Evolutionary conservation across 2,888 invertebrate species (phyloP), one percentile per base, ranked within the genome.

Genomic region (Pachydiplax longipennis): DNA sequence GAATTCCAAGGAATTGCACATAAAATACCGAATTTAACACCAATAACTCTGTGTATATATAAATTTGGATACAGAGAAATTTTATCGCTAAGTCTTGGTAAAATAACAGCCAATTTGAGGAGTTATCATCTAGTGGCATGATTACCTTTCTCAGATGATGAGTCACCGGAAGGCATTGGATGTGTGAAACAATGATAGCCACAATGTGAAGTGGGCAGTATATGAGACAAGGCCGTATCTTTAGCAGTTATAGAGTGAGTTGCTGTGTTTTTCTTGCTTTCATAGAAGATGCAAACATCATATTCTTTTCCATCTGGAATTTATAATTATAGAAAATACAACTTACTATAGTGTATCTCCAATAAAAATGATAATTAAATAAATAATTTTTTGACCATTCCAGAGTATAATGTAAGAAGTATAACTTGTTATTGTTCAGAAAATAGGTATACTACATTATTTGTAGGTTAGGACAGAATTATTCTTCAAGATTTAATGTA

Each of bases 221-320:
- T 87, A n/a, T 58, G 61, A 40, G 87, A 87, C 37, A 87, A n/a
- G 1, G 61, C 31, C 12, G 37, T 37, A 31, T 61, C 37, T n/a
- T 87, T 87, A 22, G 87, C 37, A 8, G 58, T 87, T 37, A 61
- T 61, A 22, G 61, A 15, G 61, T 87, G 58, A 37, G 87, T 35
- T 31, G 61, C 58, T n/a, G 61, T 61, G 15, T 37, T 87, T 37
- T 31, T 61, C 61, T 87, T 87, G 87, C 37, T 61, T 48, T 87
- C 87, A 87, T 87, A 87, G 61, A 87, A 61, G 87, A 87, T 61
- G n/a, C 65, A 65, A n/a, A 87, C 37, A 18, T 61, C 87, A 61
- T 87, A 87, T n/a, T 87, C 87, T 61, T 87, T 87, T 37, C 87
- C 65, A 61, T 87, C 87, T 87, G 61, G 37, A 87, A 87, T 53